Percentiles rank a stretch among this genome's conserved stretches.
These are phyloP conservation scores for Xiphophorus maculatus DNA, from an alignment of 2,113 vertebrate genomes.

Conservation along the genomic window DNA sequence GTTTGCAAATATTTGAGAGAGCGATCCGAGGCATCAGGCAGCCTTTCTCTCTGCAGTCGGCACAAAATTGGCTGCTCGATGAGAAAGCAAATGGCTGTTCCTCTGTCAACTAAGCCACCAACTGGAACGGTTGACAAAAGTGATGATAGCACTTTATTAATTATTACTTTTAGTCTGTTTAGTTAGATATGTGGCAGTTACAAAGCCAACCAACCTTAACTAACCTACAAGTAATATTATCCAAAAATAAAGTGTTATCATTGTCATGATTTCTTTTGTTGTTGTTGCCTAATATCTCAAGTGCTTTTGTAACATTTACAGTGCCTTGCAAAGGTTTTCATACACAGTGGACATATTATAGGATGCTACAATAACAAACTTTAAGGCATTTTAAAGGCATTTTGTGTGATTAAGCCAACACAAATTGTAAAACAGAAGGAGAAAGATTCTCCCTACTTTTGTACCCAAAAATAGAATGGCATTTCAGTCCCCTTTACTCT, in stretches of 20 bases:
- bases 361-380: background rate
- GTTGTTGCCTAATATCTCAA: constrained; percentile 29
- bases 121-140: background rate
- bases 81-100: constrained; percentile 39
- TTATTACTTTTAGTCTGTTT: constrained; percentile 13
- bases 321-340: background rate
- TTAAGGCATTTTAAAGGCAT: background rate
- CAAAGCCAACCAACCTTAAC: background rate
- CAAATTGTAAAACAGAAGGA: background rate
- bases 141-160: constrained; percentile 70
- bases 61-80: constrained; percentile 3
- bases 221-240: background rate
- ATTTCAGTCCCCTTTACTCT: too few species aligned
- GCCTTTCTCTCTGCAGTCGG: constrained; percentile 43
- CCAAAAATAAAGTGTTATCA: constrained; percentile 59
- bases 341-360: background rate
- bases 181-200: background rate
- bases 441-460: background rate
- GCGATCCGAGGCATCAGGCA: constrained; percentile 44
- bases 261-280: constrained; percentile 12
- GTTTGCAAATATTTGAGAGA: constrained; percentile 1
- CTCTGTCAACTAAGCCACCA: background rate
- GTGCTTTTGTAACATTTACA: constrained; percentile 63
- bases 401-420: background rate
- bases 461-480: background rate